Conservation (phyloP, 2,113 vertebrate genomes). For the Apaloderma vittatum region DNA sequence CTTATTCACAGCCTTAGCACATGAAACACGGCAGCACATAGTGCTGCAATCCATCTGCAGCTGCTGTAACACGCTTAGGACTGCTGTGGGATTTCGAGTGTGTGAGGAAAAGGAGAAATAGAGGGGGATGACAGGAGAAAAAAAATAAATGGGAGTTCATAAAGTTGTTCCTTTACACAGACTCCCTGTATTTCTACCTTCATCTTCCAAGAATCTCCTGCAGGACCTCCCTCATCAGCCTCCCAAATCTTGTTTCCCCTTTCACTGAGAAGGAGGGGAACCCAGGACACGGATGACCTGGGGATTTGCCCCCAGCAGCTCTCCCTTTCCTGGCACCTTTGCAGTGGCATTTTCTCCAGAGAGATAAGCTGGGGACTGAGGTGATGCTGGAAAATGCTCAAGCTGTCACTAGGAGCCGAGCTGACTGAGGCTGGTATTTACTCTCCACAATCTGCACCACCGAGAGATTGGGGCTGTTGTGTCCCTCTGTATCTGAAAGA, state of each 20-base stretch:
- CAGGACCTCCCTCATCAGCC: not conserved
- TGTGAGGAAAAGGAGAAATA: not conserved
- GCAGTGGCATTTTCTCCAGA: not conserved
- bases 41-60: constrained; percentile 18
- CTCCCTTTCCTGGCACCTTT: not conserved
- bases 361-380: not conserved
- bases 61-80: not conserved
- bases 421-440: not conserved
- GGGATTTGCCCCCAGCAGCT: not conserved
- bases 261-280: not conserved
- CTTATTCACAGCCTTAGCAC: not conserved
- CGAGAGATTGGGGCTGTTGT: fast-evolving
- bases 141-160: not conserved
- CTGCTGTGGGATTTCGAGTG: not conserved
- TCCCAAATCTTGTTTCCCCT: not conserved
- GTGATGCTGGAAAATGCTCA: not conserved
- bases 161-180: not conserved
- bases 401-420: fast-evolving
- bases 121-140: not conserved
- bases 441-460: not conserved
- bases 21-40: not conserved
- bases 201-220: not conserved
- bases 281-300: not conserved
- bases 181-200: not conserved
- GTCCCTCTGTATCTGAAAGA: not conserved